phyloP scores from a whole-genome alignment of 2,113 vertebrate genomes.

The Panthera tigris region DNA sequence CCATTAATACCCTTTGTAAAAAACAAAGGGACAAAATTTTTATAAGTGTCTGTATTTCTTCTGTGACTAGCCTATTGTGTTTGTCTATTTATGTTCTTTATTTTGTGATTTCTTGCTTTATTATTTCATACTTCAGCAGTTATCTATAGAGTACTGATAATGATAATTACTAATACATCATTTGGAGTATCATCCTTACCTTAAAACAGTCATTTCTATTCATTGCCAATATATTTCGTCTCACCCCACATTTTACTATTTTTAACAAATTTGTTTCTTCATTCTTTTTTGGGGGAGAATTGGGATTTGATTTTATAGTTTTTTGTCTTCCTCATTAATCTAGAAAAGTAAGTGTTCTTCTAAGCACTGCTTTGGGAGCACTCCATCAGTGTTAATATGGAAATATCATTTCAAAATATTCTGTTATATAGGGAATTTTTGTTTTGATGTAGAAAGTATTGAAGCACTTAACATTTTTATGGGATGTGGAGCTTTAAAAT shows the following conservation, averaged over 20 bases:
- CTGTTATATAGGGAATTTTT: neutral
- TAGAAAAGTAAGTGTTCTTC: neutral
- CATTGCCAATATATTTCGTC: neutral
- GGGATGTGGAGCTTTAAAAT: neutral
- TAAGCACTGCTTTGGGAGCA: neutral
- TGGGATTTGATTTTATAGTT: neutral
- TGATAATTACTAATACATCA: neutral
- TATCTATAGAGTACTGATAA: neutral
- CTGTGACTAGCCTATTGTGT: neutral
- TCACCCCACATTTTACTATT: neutral
- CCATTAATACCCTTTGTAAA: neutral
- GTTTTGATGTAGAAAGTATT: neutral
- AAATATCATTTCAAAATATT: constrained; percentile 28
- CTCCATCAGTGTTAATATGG: neutral
- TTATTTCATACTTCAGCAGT: neutral
- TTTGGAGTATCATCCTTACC: neutral
- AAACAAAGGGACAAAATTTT: neutral
- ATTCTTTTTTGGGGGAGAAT: neutral
- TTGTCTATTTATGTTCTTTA: neutral
- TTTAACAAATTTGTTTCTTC: constrained; percentile 8
- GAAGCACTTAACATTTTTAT: neutral
- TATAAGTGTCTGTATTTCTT: neutral
- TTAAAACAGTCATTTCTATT: constrained; percentile 32
- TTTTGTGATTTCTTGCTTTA: neutral
- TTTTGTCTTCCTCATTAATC: neutral